These are phyloP conservation scores for Lysandra bellargus DNA, from an alignment of 2,888 invertebrate species.

Conservation along the genomic window DNA sequence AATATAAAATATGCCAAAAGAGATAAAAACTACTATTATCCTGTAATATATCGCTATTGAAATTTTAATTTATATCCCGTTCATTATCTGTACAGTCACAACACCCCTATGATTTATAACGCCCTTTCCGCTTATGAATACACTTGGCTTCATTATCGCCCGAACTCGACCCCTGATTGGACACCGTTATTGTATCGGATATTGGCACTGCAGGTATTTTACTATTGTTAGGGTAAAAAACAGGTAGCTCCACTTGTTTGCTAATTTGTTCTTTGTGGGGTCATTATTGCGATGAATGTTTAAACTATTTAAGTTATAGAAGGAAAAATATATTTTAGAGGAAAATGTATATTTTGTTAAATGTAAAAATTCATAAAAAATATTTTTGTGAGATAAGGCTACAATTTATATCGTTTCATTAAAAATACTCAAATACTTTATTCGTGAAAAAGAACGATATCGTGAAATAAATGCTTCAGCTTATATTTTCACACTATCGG, in stretches of 20 bases:
- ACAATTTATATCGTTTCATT: not conserved
- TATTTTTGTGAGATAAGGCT: not conserved
- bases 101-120: conserved; percentile 69
- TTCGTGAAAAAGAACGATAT: not conserved
- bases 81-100: conserved; percentile 50
- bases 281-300: not conserved
- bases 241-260: conserved; percentile 2
- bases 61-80: conserved; percentile 47
- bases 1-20: not conserved
- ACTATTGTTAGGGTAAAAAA: conserved; percentile 15
- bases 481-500: conserved; percentile 10
- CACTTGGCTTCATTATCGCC: conserved; percentile 76
- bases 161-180: conserved; percentile 71
- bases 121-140: conserved; percentile 76
- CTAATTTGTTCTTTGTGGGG: not conserved
- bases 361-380: not conserved
- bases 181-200: conserved; percentile 60
- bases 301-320: not conserved
- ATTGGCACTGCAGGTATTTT: conserved; percentile 41
- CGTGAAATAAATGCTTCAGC: not conserved
- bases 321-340: not conserved
- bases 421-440: not conserved
- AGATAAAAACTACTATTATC: conserved; percentile 16
- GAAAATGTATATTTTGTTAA: not conserved
- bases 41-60: conserved; percentile 46